Evolutionary conservation across 2,113 vertebrate genomes (phyloP), one percentile per base, ranked within the genome.

Genomic region (Campylorhamphus procurvoides): DNA sequence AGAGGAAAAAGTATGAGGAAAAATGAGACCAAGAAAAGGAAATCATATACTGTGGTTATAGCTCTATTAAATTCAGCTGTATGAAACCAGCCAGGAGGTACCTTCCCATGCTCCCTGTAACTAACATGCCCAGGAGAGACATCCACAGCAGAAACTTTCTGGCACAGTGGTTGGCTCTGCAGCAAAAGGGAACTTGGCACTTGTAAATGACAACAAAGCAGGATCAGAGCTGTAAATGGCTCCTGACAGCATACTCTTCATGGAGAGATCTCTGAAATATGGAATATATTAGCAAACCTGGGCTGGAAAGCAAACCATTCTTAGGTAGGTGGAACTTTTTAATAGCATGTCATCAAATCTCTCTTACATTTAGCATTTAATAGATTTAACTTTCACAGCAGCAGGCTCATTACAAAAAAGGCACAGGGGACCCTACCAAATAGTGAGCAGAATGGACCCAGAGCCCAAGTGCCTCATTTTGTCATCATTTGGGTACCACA

Each of bases 301-400:
- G 46, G 49, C 66, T 94, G 73, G 71, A 94, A 96, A 85, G 93
- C 44, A 91, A 94, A 91, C 78, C 73, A 46, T 49, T 91, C 76
- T 64, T 91, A 93, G 74, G 81, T 83, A 90, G 84, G 89, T 96
- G 75, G 93, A 94, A 95, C 58, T 80, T 91, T 89, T 94, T 87
- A 93, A 94, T 50, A 96, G 87, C 37, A 66, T 85, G 58, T 80
- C 59, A 93, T 94, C 96, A 94, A 93, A 91, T 66, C 79, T 73
- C 46, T 83, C 78, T 95, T 79, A 85, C 50, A 93, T 85, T 79
- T 85, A 93, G 71, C 49, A 53, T 94, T 95, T 95, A 91, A 85
- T 87, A 96, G 78, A 83, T 25, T 22, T 29, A 85, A 80, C 67
- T 77, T 91, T 62, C 81, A 79, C 87, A 94, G 87, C 74, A 79